Evolutionary conservation across 2,888 invertebrate genomes (phyloP).

Genomic region (Sesia bembeciformis): DNA sequence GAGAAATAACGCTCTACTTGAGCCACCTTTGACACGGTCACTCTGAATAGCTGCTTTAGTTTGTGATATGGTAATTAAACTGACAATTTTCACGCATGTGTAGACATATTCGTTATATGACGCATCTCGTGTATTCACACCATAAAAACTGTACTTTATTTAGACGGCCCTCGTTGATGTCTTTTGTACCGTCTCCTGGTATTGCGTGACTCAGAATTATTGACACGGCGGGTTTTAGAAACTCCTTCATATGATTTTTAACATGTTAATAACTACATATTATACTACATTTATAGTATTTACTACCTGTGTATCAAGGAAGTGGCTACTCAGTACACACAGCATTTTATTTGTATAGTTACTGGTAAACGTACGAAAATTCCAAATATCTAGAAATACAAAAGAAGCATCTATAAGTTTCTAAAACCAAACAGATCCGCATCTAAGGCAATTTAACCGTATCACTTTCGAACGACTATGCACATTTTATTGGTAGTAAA

Average conservation of each 20-base stretch:
- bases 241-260: too few species aligned
- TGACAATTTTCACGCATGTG: conserved; percentile 24
- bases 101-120: conserved; percentile 10
- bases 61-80: conserved; percentile 44
- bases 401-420: background rate
- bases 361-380: too few species aligned
- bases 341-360: too few species aligned
- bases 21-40: conserved; percentile 48
- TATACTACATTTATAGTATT: too few species aligned
- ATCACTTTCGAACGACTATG: conserved; percentile 7
- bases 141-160: conserved; percentile 40
- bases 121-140: conserved; percentile 34
- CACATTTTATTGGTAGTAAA: conserved; percentile 10
- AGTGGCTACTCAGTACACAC: too few species aligned
- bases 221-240: too few species aligned
- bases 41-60: conserved; percentile 30
- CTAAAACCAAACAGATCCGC: background rate
- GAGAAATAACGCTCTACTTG: conserved; percentile 30
- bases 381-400: too few species aligned
- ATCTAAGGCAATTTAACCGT: background rate
- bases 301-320: too few species aligned
- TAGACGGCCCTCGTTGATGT: conserved; percentile 13
- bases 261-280: too few species aligned
- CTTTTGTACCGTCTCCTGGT: conserved; percentile 14
- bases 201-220: conserved; percentile 9